phyloP scores from a whole-genome alignment of 2,113 vertebrate genomes.

The Montifringilla adamsi region DNA sequence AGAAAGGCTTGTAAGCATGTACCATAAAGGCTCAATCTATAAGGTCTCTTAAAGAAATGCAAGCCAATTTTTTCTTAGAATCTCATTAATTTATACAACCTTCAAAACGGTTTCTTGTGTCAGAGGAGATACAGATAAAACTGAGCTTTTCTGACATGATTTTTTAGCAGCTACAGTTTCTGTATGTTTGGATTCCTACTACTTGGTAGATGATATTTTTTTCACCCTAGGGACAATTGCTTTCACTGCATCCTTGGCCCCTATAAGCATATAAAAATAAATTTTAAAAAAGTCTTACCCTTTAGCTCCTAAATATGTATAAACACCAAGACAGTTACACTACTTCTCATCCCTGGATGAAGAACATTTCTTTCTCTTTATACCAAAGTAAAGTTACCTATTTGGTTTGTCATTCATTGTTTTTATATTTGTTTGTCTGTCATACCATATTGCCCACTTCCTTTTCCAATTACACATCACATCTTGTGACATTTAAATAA shows the following conservation, averaged over 20 bases:
- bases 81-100: background rate
- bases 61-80: background rate
- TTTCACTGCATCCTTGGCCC: background rate
- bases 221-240: background rate
- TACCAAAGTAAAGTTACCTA: background rate
- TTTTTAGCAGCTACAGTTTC: background rate
- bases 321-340: background rate
- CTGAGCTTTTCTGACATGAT: background rate
- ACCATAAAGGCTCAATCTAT: background rate
- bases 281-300: background rate
- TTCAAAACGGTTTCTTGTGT: background rate
- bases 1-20: background rate
- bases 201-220: background rate
- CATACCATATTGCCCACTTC: background rate
- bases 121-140: background rate
- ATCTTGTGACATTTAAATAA: background rate
- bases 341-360: background rate
- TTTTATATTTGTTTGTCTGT: background rate
- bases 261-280: background rate
- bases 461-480: background rate
- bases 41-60: background rate
- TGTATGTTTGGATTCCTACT: background rate
- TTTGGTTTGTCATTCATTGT: background rate
- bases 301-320: background rate
- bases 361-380: background rate